A percentile compares a stretch with the other conserved stretches of the same genome.
Evolutionary conservation across 2,888 invertebrate species (phyloP).

Genomic region (Lymantria monacha): DNA sequence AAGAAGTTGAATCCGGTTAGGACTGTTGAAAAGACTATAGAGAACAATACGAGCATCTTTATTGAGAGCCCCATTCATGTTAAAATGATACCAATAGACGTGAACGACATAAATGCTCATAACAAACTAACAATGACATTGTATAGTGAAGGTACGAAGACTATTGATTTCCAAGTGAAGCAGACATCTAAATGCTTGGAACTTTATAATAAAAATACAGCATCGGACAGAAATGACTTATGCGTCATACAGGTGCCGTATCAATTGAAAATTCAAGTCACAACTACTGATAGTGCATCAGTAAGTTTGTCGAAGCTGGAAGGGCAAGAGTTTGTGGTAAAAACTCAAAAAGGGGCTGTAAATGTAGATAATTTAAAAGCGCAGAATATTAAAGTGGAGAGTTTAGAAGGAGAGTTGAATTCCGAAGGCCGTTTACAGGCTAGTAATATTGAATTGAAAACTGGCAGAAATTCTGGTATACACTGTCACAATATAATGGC

Average conservation of each 20-base stretch:
- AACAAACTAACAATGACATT: slow-evolving; percentile 72
- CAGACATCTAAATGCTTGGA: slow-evolving; percentile 74
- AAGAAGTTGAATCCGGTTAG: slow-evolving; percentile 70
- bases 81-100: slow-evolving; percentile 73
- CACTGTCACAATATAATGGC: slow-evolving; percentile 74
- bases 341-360: slow-evolving; percentile 68
- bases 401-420: slow-evolving; percentile 57
- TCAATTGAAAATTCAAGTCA: slow-evolving; percentile 70
- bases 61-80: slow-evolving; percentile 79
- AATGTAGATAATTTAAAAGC: slow-evolving; percentile 65
- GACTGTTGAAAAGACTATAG: slow-evolving; percentile 75
- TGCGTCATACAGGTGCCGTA: slow-evolving; percentile 77
- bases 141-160: slow-evolving; percentile 70
- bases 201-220: slow-evolving; percentile 66
- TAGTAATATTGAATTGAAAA: slow-evolving; percentile 65
- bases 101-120: slow-evolving; percentile 68
- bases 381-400: slow-evolving; percentile 66
- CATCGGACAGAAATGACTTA: slow-evolving; percentile 67
- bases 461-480: slow-evolving; percentile 63
- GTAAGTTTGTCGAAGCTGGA: slow-evolving; percentile 68
- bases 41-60: slow-evolving; percentile 71
- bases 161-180: slow-evolving; percentile 73
- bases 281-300: slow-evolving; percentile 67
- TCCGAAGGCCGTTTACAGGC: slow-evolving; percentile 68
- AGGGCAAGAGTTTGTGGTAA: slow-evolving; percentile 70